A percentile compares a stretch with the other conserved stretches of the same genome.
These are phyloP conservation scores for Columbina picui DNA, from an alignment of 2,113 vertebrate genomes.

Conservation along the genomic window DNA sequence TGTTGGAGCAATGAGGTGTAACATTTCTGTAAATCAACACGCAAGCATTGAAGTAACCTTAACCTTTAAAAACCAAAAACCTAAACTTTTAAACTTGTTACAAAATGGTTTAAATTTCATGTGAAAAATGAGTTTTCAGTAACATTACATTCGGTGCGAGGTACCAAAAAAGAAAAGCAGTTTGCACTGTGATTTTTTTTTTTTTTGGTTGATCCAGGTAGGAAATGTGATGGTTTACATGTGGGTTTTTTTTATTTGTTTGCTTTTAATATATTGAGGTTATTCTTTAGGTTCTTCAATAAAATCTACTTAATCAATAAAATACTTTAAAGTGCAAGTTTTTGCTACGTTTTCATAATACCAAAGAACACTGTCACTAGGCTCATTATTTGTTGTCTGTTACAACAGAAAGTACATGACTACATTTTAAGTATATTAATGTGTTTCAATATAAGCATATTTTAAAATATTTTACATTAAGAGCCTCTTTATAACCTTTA, in stretches of 20 bases:
- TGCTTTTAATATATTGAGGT: not conserved
- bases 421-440: not conserved
- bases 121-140: not conserved
- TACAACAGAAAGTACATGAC: not conserved
- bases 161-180: not conserved
- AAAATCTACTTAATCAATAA: not conserved
- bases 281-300: not conserved
- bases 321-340: not conserved
- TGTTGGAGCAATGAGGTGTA: not conserved
- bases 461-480: not conserved
- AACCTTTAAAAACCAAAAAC: not conserved
- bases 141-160: rapidly evolving
- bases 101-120: not conserved
- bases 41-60: not conserved
- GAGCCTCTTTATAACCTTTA: not conserved
- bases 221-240: not conserved
- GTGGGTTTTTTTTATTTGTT: not conserved
- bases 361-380: not conserved
- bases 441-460: not conserved
- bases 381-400: not conserved
- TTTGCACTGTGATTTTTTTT: not conserved
- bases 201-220: not conserved
- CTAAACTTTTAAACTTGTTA: not conserved
- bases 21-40: not conserved
- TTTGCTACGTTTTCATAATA: not conserved